Evolutionary conservation across 1,140 invertebrate genomes (phyloP).

Genomic region (Ptiloglossa arizonensis): DNA sequence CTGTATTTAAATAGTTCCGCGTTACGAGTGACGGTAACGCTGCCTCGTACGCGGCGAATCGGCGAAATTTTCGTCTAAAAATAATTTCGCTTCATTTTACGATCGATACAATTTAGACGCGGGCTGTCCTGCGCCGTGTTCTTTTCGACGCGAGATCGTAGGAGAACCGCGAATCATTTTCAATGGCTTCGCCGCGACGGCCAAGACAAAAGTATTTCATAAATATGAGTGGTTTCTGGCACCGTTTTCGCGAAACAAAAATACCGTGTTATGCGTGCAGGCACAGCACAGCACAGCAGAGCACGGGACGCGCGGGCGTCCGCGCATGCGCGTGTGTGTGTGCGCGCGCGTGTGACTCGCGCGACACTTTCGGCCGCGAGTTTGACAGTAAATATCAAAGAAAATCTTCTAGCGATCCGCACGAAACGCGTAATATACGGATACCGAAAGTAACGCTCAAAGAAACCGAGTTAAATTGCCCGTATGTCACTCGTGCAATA

Average conservation of each 20-base stretch:
- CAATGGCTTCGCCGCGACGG: too few species aligned
- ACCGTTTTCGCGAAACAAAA: conserved; percentile 50
- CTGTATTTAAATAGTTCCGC: conserved; percentile 17
- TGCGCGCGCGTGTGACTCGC: not conserved
- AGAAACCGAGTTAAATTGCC: not conserved
- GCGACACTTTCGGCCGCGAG: conserved; percentile 19
- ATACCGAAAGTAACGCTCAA: not conserved
- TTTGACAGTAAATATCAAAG: conserved; percentile 29
- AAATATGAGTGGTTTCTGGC: conserved; percentile 62
- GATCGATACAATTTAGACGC: conserved; percentile 11
- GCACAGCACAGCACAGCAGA: too few species aligned
- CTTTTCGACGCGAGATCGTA: not conserved
- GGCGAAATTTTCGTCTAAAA: conserved; percentile 5
- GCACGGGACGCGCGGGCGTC: too few species aligned
- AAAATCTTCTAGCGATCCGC: conserved; percentile 4
- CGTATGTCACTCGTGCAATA: not conserved
- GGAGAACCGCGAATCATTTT: not conserved
- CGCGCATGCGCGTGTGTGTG: too few species aligned
- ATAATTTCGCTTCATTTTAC: conserved; percentile 6
- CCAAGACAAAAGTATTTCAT: conserved; percentile 57
- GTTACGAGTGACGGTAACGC: not conserved
- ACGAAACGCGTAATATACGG: not conserved
- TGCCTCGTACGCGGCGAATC: not conserved
- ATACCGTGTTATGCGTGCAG: conserved; percentile 52
- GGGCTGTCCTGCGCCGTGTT: not conserved